Evolutionary conservation across 2,113 vertebrate species (phyloP), one percentile per base, ranked within the genome.

Genomic region (Tragelaphus scriptus): DNA sequence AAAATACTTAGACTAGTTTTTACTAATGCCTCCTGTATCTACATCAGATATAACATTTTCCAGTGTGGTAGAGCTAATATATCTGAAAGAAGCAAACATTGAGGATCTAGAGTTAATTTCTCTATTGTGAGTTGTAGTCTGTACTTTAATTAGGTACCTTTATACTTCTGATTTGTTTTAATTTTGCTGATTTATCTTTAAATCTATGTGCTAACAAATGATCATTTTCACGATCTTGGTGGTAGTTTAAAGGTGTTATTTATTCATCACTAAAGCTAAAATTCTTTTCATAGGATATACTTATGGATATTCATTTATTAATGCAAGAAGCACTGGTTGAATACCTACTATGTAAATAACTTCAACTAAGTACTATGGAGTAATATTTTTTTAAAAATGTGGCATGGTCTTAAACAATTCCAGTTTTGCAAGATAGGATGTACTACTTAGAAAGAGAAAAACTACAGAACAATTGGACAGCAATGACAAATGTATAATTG

Each of bases 141-240:
- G 65, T 16, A 56, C 88, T 95, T 96, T 93, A 96, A 84, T 91
- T 59, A 84, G 90, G 47, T 47, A 23, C 28, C 88, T 96, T 91
- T 65, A 63, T 75, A 77, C 36, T 91, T 95, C 82, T 85, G 28
- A 63, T 97, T 93, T 95, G 80, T 95, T 97, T 98, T 88, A 63
- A 80, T 89, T 98, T 79, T 47, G 26, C 53, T 92, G 32, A 63
- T 84, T 84, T 79, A 65, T 85, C 59, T 96, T 97, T 95, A 92
- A 85, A 81, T 90, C n/a, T 36, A 40, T 56, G 55, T 92, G 32
- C 44, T 55, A 93, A 79, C 79, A 93, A 84, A 80, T 88, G 77
- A 58, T 68, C 51, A 82, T 91, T 94, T 96, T 59, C n/a, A 40
- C 51, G 58, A 11, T 56, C 61, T 84, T 59, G 6, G 23, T 71